These are phyloP conservation scores for Ceratina japonica DNA, from an alignment of 1,140 invertebrate species.

Conservation along the genomic window DNA sequence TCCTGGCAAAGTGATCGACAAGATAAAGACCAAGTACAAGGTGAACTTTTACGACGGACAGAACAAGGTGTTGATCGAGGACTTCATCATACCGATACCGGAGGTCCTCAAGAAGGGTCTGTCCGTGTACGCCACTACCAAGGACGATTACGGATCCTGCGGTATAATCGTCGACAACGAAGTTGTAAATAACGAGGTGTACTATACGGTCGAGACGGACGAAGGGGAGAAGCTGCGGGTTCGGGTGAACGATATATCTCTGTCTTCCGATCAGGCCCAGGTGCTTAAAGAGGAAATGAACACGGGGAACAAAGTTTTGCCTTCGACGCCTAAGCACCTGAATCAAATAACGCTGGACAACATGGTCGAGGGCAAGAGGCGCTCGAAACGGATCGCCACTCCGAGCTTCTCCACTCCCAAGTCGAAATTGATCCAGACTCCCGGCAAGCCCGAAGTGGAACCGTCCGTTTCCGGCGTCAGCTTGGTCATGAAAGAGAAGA, in stretches of 20 bases:
- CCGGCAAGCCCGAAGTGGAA: conserved; percentile 21
- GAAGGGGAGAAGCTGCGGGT: conserved; percentile 66
- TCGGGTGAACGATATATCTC: conserved; percentile 67
- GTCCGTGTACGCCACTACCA: conserved; percentile 70
- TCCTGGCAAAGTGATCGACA: conserved; percentile 80
- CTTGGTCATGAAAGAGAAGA: conserved; percentile 20
- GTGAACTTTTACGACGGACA: conserved; percentile 83
- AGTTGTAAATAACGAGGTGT: conserved; percentile 42
- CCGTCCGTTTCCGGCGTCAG: conserved; percentile 61
- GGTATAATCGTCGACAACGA: conserved; percentile 68
- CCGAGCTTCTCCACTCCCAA: conserved; percentile 56
- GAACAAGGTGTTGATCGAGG: conserved; percentile 80
- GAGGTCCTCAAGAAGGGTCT: conserved; percentile 63
- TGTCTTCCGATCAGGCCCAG: conserved; percentile 71
- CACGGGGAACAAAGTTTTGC: conserved; percentile 53
- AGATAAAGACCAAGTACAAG: conserved; percentile 81
- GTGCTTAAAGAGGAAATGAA: conserved; percentile 65
- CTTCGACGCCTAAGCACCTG: conserved; percentile 67
- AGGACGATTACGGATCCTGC: conserved; percentile 66
- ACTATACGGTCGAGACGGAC: conserved; percentile 67
- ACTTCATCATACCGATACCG: conserved; percentile 80
- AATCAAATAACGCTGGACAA: conserved; percentile 71
- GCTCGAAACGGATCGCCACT: conserved; percentile 64
- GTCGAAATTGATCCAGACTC: background rate
- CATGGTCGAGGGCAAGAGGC: conserved; percentile 69